phyloP scores from a whole-genome alignment of 2,113 vertebrate species.

The Propithecus coquereli region DNA sequence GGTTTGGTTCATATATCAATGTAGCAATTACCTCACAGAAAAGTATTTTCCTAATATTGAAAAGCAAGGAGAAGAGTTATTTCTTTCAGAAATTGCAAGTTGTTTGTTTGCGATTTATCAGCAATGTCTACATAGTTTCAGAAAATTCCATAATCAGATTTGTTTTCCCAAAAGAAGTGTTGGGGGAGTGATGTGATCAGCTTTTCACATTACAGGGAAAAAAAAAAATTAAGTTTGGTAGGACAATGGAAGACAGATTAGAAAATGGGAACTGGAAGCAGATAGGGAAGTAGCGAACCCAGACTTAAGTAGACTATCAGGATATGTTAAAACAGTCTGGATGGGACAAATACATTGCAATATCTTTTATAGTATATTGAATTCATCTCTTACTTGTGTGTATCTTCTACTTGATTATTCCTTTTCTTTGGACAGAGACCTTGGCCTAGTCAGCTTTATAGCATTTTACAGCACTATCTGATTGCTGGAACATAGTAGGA shows the following conservation, averaged over 20 bases:
- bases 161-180: background rate
- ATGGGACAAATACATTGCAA: rapidly evolving
- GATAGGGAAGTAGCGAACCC: background rate
- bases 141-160: constrained; percentile 16
- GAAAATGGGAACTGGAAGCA: background rate
- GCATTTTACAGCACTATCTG: background rate
- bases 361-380: background rate
- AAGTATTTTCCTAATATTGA: constrained; percentile 48
- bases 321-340: background rate
- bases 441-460: background rate
- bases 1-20: constrained; percentile 17
- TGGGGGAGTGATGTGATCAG: background rate
- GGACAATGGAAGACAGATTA: background rate
- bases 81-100: background rate
- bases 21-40: background rate
- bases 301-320: background rate
- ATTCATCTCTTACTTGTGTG: background rate
- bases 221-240: background rate
- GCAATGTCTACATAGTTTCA: background rate
- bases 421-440: background rate
- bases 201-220: background rate
- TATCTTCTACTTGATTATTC: background rate
- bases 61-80: constrained; percentile 13
- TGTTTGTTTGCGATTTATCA: constrained; percentile 4
- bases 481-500: background rate